Conservation (phyloP, 2,113 vertebrate species). For the Chionomys nivalis region DNA sequence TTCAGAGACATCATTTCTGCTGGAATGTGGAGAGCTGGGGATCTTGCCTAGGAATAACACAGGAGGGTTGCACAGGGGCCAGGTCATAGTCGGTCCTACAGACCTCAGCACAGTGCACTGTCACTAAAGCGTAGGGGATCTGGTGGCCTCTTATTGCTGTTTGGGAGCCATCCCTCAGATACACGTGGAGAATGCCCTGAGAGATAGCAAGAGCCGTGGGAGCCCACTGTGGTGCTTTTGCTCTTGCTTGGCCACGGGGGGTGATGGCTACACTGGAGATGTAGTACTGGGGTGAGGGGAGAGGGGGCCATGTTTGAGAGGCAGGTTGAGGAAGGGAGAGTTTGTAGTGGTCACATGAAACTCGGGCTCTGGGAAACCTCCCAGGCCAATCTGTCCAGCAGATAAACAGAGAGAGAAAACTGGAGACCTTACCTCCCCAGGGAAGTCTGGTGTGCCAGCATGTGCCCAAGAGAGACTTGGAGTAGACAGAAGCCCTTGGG, state of each 20-base stretch:
- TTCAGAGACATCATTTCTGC: background rate
- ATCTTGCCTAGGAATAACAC: background rate
- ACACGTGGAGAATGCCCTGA: background rate
- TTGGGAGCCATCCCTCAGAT: background rate
- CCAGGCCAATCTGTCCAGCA: background rate
- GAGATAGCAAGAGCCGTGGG: background rate
- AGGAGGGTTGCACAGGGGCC: background rate
- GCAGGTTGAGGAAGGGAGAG: background rate
- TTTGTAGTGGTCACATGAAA: background rate
- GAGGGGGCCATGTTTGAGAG: background rate
- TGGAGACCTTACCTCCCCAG: background rate
- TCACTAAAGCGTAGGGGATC: background rate
- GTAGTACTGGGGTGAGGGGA: background rate
- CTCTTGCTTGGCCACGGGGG: background rate
- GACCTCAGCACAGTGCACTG: background rate
- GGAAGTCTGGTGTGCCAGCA: background rate
- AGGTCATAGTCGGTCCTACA: background rate
- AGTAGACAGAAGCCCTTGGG: background rate
- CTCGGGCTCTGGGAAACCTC: background rate
- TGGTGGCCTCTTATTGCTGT: background rate
- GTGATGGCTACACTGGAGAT: background rate
- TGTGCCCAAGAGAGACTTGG: background rate
- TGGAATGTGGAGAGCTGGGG: background rate
- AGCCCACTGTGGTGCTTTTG: background rate
- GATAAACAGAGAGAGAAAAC: background rate